phyloP scores from a whole-genome alignment of 2,888 invertebrate genomes.

The Parthenolecanium corni region DNA sequence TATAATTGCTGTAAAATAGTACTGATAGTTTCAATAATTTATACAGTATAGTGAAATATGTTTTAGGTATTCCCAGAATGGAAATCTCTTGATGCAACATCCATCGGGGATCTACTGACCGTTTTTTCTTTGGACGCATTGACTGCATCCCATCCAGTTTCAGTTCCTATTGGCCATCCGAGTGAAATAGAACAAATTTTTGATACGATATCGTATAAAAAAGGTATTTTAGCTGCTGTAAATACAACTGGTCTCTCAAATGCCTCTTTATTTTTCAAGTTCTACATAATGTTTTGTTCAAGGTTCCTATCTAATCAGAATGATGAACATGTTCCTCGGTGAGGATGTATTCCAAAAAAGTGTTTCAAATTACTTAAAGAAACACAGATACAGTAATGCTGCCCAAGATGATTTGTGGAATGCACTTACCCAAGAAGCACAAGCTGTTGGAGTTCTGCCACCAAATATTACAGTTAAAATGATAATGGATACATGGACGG shows the following conservation, averaged over 20 bases:
- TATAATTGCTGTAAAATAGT: too few species aligned
- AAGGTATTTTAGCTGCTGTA: constrained; percentile 39
- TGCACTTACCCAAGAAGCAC: constrained; percentile 58
- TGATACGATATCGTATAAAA: constrained; percentile 73
- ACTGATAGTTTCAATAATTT: too few species aligned
- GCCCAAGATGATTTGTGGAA: constrained; percentile 76
- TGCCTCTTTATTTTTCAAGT: neutral
- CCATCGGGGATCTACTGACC: constrained; percentile 45
- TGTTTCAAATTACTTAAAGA: constrained; percentile 51
- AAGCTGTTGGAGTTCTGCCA: constrained; percentile 44
- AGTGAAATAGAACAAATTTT: constrained; percentile 71
- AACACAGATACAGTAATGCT: constrained; percentile 56
- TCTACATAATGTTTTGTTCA: neutral
- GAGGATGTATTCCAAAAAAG: constrained; percentile 57
- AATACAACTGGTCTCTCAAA: neutral
- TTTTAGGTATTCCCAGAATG: constrained; percentile 50
- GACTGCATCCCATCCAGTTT: constrained; percentile 66
- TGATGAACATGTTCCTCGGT: constrained; percentile 83
- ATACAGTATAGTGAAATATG: neutral
- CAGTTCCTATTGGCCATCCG: constrained; percentile 59
- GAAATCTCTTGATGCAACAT: constrained; percentile 49
- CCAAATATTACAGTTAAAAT: constrained; percentile 50
- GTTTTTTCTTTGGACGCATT: constrained; percentile 60
- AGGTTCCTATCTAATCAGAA: constrained; percentile 55
- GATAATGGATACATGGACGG: constrained; percentile 82